Percentiles rank a stretch among this genome's conserved stretches.
phyloP scores from a whole-genome alignment of 2,113 vertebrate genomes.

The Ammodytes dubius region DNA sequence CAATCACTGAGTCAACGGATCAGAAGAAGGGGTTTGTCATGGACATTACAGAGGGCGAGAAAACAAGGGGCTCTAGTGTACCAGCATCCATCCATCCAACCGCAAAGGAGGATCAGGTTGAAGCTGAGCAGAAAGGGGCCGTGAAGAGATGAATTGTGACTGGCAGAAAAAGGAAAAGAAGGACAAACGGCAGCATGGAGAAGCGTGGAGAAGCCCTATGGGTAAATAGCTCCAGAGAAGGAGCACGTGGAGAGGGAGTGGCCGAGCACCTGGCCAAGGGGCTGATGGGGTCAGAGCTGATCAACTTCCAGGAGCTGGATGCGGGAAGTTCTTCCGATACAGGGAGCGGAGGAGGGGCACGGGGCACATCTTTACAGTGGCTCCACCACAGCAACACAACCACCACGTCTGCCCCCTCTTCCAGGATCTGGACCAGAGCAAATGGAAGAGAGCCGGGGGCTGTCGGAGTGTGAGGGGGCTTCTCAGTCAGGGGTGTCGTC shows the following conservation, averaged over 20 bases:
- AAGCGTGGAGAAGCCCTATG: not conserved
- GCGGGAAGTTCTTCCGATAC: slow-evolving; percentile 24
- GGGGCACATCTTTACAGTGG: slow-evolving; percentile 82
- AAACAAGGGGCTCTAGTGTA: slow-evolving; percentile 26
- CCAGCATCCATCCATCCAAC: slow-evolving; percentile 41
- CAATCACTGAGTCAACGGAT: slow-evolving; percentile 9
- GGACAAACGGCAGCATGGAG: slow-evolving; percentile 2
- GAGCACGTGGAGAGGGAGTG: slow-evolving; percentile 88
- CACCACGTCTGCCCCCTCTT: slow-evolving; percentile 87
- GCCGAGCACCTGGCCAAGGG: slow-evolving; percentile 87
- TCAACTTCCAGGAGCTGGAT: slow-evolving; percentile 12
- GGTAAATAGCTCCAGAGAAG: slow-evolving; percentile 63
- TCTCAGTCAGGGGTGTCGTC: slow-evolving; percentile 86
- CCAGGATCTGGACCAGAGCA: slow-evolving; percentile 81
- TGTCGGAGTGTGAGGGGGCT: slow-evolving; percentile 81
- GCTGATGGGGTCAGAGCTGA: slow-evolving; percentile 84
- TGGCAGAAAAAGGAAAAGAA: slow-evolving; percentile 4
- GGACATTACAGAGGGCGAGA: slow-evolving; percentile 29
- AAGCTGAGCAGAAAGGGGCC: slow-evolving; percentile 78
- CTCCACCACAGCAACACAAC: slow-evolving; percentile 81
- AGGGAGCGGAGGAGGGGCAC: slow-evolving; percentile 75
- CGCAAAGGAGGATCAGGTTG: slow-evolving; percentile 16
- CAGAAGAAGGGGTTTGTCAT: slow-evolving; percentile 8
- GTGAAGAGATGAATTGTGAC: not conserved
- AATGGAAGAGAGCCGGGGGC: slow-evolving; percentile 55